A percentile compares a stretch with the other conserved stretches of the same genome.
These are phyloP conservation scores for Microchrysa polita DNA, from an alignment of 2,888 invertebrate genomes.

Conservation along the genomic window DNA sequence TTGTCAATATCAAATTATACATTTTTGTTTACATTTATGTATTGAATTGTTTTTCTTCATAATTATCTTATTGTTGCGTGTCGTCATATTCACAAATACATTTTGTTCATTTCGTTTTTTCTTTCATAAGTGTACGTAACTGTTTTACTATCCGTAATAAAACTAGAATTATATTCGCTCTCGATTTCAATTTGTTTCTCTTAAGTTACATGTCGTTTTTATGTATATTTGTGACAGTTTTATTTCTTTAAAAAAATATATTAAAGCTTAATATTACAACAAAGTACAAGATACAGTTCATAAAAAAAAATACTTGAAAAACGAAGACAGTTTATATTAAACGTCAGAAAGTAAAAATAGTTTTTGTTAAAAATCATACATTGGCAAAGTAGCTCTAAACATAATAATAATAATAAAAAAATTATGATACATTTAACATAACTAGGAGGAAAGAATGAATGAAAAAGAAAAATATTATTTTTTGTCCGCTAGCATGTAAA, in stretches of 20 bases:
- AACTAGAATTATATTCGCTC: neutral
- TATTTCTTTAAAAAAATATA: constrained; percentile 23
- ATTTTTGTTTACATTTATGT: neutral
- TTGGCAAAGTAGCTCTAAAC: too few species aligned
- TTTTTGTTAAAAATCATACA: too few species aligned
- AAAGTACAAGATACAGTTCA: too few species aligned
- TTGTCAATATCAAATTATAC: neutral
- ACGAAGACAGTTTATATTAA: too few species aligned
- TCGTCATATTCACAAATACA: neutral
- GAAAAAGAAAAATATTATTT: too few species aligned
- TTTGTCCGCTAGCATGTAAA: too few species aligned
- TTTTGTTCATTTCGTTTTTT: neutral
- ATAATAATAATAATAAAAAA: too few species aligned
- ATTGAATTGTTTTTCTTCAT: neutral
- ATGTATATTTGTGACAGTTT: neutral
- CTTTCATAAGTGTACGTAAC: neutral
- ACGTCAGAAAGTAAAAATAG: too few species aligned
- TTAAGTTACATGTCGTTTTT: constrained; percentile 7
- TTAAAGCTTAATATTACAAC: constrained; percentile 42
- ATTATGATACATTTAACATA: too few species aligned
- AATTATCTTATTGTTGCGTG: constrained; percentile 4
- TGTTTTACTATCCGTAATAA: constrained; percentile 12
- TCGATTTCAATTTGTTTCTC: neutral
- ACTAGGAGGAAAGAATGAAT: too few species aligned
- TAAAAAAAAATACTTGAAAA: too few species aligned